Base-by-base conservation (phyloP, 92 coral and sea anemone genomes). In the Plumapathes pennacea region DNA sequence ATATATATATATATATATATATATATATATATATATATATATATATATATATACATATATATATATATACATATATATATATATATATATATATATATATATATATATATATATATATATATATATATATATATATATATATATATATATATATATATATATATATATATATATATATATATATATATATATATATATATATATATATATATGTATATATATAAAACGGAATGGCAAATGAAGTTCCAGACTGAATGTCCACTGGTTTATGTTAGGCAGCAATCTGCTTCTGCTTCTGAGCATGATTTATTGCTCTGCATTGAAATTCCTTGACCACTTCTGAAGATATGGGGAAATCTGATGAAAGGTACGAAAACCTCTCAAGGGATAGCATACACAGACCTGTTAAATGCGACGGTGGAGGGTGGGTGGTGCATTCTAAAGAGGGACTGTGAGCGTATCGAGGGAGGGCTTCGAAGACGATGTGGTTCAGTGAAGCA, bases 271-370 rank as follows among this genome's bases (percentile, higher is more conserved):
- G 62, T 61, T 4, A 59, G 41, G 28, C 65, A 66, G 62, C 71
- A 77, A 50, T 54, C 78, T 32, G 50, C 77, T 62, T 48, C 43
- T 31, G 32, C 24, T 11, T 47, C 76, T 46, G 76, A 76, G 43
- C n/a, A n/a, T n/a, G n/a, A n/a, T n/a, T 68, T 76, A 46, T 50
- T 83, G 44, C 69, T 82, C 34, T 76, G 84, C 55, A 40, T 82
- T 57, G 79, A 69, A 19, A 76, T 82, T 31, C 84, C 89, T 38
- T 83, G 72, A 57, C 84, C 89, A 27, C 58, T 69, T 29, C 32
- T 82, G 44, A 45, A 30, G 12, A 29, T 52, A 41, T 75, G 83
- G 89, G 14, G 37, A 29, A 46, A 52, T 8, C 50, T 74, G 25
- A 49, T 72, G 33, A 60, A 72, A 24, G 44, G 57, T 17, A n/a